Percentiles rank a stretch among this genome's conserved stretches.
These are phyloP conservation scores for Eurytoma adleriae DNA, from an alignment of 2,888 invertebrate genomes.

Conservation along the genomic window DNA sequence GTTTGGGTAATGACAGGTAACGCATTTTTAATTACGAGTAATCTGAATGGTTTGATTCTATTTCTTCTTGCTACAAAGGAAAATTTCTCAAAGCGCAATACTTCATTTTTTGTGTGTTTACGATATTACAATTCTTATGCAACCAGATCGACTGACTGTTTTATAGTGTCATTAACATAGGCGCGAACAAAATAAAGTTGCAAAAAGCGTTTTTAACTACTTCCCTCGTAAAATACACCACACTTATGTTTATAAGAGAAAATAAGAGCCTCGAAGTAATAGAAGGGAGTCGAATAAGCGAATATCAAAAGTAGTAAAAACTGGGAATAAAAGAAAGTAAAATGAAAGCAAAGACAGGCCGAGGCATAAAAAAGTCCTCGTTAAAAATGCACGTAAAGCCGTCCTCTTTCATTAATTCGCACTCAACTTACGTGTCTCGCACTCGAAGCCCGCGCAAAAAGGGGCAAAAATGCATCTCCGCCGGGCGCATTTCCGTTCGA, in stretches of 20 bases:
- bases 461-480: not conserved
- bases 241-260: constrained; percentile 4
- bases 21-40: no score
- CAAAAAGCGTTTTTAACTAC: constrained; percentile 8
- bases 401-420: no score
- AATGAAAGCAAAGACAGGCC: no score
- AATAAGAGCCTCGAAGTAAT: constrained; percentile 10
- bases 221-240: not conserved
- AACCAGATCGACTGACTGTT: not conserved
- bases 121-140: not conserved
- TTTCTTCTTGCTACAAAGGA: no score
- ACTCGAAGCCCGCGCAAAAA: no score
- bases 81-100: not conserved
- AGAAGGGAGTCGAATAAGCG: constrained; percentile 12
- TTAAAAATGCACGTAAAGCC: no score
- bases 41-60: no score
- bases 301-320: not conserved
- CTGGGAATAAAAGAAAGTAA: no score
- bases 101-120: constrained; percentile 4
- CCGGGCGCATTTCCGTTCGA: not conserved
- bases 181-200: not conserved
- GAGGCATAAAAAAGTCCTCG: no score
- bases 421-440: no score
- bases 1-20: no score
- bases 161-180: not conserved